Conservation (phyloP, 2,888 invertebrate genomes). For the Ommatoiulus sabulosus region DNA sequence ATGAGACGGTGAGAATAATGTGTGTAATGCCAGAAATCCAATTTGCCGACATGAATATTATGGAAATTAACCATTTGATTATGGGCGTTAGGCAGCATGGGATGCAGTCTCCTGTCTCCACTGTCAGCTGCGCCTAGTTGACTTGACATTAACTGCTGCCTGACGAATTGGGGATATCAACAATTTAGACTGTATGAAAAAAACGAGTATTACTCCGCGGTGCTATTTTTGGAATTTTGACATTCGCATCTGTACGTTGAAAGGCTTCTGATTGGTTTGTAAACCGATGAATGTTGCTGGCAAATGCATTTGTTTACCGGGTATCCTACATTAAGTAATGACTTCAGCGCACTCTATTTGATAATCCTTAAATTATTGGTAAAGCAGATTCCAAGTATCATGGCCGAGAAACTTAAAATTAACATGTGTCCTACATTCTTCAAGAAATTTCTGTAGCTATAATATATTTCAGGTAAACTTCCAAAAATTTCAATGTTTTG, state of each 20-base stretch:
- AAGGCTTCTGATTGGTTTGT: not conserved
- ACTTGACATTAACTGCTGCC: not conserved
- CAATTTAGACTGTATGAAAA: not conserved
- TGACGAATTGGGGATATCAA: not conserved
- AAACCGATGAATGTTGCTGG: not conserved
- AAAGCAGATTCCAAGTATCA: too few species aligned
- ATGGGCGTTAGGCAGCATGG: not conserved
- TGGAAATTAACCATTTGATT: slow-evolving; percentile 21
- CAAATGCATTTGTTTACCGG: not conserved
- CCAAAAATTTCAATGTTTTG: too few species aligned
- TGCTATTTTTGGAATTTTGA: not conserved
- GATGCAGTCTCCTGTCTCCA: not conserved
- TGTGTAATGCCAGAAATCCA: slow-evolving; percentile 36
- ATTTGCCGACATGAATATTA: slow-evolving; percentile 21
- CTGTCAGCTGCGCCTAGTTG: not conserved
- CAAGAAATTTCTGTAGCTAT: too few species aligned
- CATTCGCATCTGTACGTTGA: not conserved
- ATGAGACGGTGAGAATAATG: slow-evolving; percentile 2
- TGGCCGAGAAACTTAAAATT: too few species aligned
- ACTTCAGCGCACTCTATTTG: too few species aligned
- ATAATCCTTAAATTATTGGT: too few species aligned
- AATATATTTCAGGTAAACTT: too few species aligned
- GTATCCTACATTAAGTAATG: not conserved
- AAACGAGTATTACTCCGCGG: too few species aligned
- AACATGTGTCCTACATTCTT: too few species aligned